Evolutionary conservation across 2,113 vertebrate species (phyloP).

Genomic region (Macquaria ambigua): DNA sequence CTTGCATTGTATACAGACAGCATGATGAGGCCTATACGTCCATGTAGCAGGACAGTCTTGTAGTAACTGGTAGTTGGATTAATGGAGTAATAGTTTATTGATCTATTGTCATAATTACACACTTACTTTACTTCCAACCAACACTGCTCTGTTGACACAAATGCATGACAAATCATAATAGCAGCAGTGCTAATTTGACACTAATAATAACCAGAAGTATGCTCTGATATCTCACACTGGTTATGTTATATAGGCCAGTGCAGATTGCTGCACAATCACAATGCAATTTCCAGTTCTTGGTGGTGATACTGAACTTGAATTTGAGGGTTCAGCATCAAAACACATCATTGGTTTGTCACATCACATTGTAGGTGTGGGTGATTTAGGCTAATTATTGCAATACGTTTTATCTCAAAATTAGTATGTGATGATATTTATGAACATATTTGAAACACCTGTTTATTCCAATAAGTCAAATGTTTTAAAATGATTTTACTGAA

Average conservation of each 20-base stretch:
- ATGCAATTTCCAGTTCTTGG: neutral
- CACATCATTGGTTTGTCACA: neutral
- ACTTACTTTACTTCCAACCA: neutral
- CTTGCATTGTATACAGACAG: neutral
- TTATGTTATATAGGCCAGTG: neutral
- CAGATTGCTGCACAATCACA: neutral
- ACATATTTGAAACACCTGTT: neutral
- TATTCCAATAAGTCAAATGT: neutral
- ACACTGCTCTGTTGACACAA: neutral
- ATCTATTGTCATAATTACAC: neutral
- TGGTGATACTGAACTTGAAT: neutral
- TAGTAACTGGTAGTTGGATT: neutral
- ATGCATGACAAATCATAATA: neutral
- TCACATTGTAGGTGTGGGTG: neutral
- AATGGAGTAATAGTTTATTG: neutral
- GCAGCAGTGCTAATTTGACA: neutral
- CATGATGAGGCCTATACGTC: no score
- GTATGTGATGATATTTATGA: neutral
- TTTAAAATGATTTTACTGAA: neutral
- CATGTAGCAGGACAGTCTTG: neutral
- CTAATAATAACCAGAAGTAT: neutral
- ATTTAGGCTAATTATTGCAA: neutral
- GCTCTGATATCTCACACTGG: neutral
- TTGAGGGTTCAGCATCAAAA: neutral
- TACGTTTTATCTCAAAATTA: neutral